Base-by-base conservation (phyloP, 1,140 invertebrate genomes). In the Drusus annulatus region DNA sequence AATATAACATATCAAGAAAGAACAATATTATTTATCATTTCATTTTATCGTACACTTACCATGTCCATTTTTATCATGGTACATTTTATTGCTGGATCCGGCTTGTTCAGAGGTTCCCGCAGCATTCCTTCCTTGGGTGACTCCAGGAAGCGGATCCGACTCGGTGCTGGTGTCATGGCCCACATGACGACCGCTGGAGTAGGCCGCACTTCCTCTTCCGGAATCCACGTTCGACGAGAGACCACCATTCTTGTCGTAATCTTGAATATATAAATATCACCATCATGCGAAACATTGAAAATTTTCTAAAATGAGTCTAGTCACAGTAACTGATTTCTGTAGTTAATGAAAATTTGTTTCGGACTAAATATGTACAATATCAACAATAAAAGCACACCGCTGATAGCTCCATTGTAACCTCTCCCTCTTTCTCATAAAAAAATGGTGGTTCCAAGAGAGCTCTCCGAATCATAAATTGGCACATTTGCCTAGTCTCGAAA, bases 161-260 rank as follows among this genome's bases (percentile, higher is more conserved):
- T 91, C 90, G 19, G 88, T 89, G 21, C 89, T 90, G 4, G 89
- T 89, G 79, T 92, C 91, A 69, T 91, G 87, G 3, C 85, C 84
- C 23, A 82, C 69, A 84, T 92, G 85, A 78, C 93, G 87, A 1
- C 93, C 93, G 84, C 94, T 95, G 15, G 93, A 94, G 86, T 94
- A 94, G 60, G 93, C 93, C 15, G 93, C 94, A 84, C 93, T 94
- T 19, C 94, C 94, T 84, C 94, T 90, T 15, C 94, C 94, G 3
- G 94, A 95, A 87, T 95, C 94, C 16, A 93, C 92, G 84, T 94
- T 94, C 0, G 93, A 94, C 0, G 93, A 94, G 81, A 93, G 93
- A 17, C 90, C 91, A 45, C 93, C 93, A 58, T 93, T 90, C 86
- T 94, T 94, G 84, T 94, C 93, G 84, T 94, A 94, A 90, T 94